A percentile compares a stretch with the other conserved stretches of the same genome.
Conservation (phyloP, 2,888 invertebrate genomes). For the Hydrotaea diabolus region DNA sequence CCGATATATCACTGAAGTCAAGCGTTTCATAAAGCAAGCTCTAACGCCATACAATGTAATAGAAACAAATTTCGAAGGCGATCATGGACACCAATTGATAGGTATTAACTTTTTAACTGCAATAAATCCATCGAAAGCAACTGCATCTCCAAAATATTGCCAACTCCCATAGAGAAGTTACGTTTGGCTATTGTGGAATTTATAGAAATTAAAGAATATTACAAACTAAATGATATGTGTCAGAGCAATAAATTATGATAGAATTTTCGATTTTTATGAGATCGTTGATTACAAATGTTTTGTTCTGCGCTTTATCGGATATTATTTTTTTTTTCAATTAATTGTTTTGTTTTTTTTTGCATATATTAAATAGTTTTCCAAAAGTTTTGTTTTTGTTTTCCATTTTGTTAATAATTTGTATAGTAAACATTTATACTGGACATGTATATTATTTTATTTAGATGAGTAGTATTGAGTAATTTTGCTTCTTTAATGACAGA, state of each 20-base stretch:
- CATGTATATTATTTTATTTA: constrained; percentile 63
- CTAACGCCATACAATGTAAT: too few relatives aligned
- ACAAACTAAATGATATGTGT: constrained; percentile 18
- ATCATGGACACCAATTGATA: too few relatives aligned
- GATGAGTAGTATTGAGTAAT: constrained; percentile 51
- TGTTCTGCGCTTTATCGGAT: constrained; percentile 38
- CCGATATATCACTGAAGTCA: too few relatives aligned
- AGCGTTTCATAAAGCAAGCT: too few relatives aligned
- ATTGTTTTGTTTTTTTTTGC: constrained; percentile 31
- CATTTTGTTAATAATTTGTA: constrained; percentile 65
- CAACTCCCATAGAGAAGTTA: too few relatives aligned
- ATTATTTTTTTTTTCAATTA: constrained; percentile 51
- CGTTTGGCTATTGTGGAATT: too few relatives aligned
- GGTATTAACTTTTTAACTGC: too few relatives aligned
- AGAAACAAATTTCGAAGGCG: too few relatives aligned
- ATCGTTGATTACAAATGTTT: constrained; percentile 14
- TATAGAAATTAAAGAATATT: too few relatives aligned
- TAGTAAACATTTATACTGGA: constrained; percentile 68
- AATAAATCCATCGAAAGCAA: too few relatives aligned
- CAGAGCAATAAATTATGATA: constrained; percentile 4
- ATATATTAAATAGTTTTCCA: constrained; percentile 62
- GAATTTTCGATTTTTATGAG: constrained; percentile 10
- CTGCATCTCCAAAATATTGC: too few relatives aligned
- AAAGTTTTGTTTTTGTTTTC: constrained; percentile 57
- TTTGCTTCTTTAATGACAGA: constrained; percentile 57